A percentile compares a stretch with the other conserved stretches of the same genome.
Evolutionary conservation across 2,888 invertebrate genomes (phyloP).

Genomic region (Cistogaster globosa): DNA sequence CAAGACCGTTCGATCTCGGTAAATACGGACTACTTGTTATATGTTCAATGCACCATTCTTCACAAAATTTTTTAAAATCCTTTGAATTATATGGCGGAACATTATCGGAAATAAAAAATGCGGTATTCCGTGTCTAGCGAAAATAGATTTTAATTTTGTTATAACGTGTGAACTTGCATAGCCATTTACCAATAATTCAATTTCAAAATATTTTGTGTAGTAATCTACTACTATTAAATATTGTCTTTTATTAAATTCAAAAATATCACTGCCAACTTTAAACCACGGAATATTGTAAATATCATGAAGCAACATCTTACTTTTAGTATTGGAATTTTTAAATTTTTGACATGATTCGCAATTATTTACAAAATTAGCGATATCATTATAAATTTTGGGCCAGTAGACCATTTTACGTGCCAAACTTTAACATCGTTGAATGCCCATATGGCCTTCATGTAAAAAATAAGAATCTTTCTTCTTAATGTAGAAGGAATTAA

Average conservation of each 20-base stretch:
- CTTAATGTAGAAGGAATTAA: no score
- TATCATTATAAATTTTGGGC: no score
- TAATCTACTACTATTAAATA: slow-evolving; percentile 3
- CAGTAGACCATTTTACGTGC: no score
- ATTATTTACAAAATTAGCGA: background rate
- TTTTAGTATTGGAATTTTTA: no score
- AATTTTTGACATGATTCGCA: no score
- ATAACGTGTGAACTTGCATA: slow-evolving; percentile 7
- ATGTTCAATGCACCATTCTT: background rate
- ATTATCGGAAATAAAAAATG: background rate
- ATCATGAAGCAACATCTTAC: no score
- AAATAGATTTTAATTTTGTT: background rate
- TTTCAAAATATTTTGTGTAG: background rate
- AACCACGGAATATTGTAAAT: background rate
- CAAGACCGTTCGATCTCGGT: slow-evolving; percentile 12
- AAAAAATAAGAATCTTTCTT: no score
- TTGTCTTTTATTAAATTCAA: background rate
- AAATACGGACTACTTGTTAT: background rate
- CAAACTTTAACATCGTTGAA: no score
- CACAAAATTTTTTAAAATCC: slow-evolving; percentile 11
- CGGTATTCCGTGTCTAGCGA: slow-evolving; percentile 1
- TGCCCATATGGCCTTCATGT: no score
- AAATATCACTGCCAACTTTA: slow-evolving; percentile 1
- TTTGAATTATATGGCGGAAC: slow-evolving; percentile 4
- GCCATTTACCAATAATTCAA: background rate